phyloP scores from a whole-genome alignment of 1,140 invertebrate species.

The Frieseomelitta varia region DNA sequence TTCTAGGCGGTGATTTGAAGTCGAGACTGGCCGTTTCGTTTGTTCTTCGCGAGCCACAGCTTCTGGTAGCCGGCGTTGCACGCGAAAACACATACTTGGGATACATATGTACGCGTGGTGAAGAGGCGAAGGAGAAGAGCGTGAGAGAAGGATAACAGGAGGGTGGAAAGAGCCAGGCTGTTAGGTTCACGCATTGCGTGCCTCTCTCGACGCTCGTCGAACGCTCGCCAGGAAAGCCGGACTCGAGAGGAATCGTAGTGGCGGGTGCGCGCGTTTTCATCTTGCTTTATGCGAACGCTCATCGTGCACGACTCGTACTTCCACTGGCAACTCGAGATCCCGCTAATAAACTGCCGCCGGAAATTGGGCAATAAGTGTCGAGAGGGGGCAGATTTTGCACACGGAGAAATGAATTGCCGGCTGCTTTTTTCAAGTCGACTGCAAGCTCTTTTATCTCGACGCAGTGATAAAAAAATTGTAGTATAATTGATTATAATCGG shows the following conservation, averaged over 20 bases:
- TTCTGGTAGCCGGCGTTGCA: slow-evolving; percentile 29
- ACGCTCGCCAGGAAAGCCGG: slow-evolving; percentile 32
- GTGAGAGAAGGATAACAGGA: slow-evolving; percentile 28
- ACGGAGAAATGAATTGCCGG: slow-evolving; percentile 33
- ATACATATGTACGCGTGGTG: slow-evolving; percentile 2
- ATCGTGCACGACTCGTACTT: slow-evolving; percentile 13
- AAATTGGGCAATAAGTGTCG: slow-evolving; percentile 30
- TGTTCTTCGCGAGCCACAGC: slow-evolving; percentile 9
- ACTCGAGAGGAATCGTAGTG: slow-evolving; percentile 38
- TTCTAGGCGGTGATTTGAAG: slow-evolving; percentile 67
- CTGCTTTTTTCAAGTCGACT: not conserved
- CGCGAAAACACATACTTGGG: slow-evolving; percentile 38
- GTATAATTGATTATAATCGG: no score
- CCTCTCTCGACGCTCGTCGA: slow-evolving; percentile 9
- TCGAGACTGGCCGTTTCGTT: slow-evolving; percentile 25
- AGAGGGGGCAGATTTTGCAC: slow-evolving; percentile 18
- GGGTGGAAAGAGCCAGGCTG: slow-evolving; percentile 9
- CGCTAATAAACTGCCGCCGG: slow-evolving; percentile 48
- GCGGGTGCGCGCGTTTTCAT: slow-evolving; percentile 34
- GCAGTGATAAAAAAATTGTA: no score
- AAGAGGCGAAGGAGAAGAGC: slow-evolving; percentile 5
- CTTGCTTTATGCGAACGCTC: slow-evolving; percentile 47
- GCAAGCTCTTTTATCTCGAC: not conserved
- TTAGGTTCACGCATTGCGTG: slow-evolving; percentile 35
- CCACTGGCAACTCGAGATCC: slow-evolving; percentile 43